Conservation (phyloP, 2,888 invertebrate species). For the Hoplodrina blanda region DNA sequence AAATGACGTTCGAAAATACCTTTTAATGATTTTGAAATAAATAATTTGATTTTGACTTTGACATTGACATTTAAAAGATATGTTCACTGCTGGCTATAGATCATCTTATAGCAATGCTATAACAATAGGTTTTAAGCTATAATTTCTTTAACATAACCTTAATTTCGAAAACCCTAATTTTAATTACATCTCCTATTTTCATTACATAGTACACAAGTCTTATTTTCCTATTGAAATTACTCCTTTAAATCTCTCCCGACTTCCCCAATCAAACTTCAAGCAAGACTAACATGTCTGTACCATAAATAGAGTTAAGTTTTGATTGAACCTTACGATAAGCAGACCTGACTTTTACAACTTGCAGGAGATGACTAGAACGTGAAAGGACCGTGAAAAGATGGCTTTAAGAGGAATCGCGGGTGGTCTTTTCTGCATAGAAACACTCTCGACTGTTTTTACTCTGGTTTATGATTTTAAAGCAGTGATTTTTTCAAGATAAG, state of each 20-base stretch:
- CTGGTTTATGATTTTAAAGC: no score
- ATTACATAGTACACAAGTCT: not conserved
- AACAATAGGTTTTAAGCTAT: not conserved
- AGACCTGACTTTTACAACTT: constrained; percentile 29
- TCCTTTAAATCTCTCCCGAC: not conserved
- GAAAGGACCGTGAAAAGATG: constrained; percentile 4
- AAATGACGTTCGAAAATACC: no score
- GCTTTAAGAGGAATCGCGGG: not conserved
- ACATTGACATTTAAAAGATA: no score
- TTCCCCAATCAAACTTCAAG: constrained; percentile 5
- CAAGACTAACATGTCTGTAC: constrained; percentile 12
- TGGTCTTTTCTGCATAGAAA: no score
- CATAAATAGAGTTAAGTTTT: constrained; percentile 39
- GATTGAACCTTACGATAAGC: constrained; percentile 37
- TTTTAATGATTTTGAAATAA: no score
- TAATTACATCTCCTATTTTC: not conserved
- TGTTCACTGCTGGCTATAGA: no score
- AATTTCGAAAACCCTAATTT: not conserved
- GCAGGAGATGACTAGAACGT: constrained; percentile 15
- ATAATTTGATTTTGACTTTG: no score
- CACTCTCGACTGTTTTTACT: no score
- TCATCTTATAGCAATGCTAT: no score
- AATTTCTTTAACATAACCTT: not conserved
- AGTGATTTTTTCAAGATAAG: no score
- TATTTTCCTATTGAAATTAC: not conserved